A percentile compares a stretch with the other conserved stretches of the same genome.
Evolutionary conservation across 2,888 invertebrate genomes (phyloP).

Genomic region (Acanthoscelides obtectus): DNA sequence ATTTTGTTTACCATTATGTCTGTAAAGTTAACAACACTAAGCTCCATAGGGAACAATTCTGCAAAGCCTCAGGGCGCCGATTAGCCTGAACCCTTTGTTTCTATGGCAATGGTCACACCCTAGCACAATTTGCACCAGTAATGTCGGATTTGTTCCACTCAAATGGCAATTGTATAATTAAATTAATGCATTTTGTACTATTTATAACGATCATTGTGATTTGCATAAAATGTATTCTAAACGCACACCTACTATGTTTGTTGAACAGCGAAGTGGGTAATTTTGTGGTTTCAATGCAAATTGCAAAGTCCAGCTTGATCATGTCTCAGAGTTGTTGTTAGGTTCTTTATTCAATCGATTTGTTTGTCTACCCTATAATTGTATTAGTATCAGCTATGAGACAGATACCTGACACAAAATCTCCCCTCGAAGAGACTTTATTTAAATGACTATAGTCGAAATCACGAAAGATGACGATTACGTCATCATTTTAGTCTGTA

Average conservation of each 20-base stretch:
- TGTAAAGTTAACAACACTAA: not conserved
- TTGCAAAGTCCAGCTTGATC: not conserved
- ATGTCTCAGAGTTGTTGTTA: too few relatives aligned
- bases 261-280: not conserved
- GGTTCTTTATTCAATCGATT: too few relatives aligned
- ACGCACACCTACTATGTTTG: not conserved
- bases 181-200: not conserved
- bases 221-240: not conserved
- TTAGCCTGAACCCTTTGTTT: not conserved
- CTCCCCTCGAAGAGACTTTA: too few relatives aligned
- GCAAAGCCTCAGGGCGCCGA: not conserved
- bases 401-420: too few relatives aligned
- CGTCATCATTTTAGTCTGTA: too few relatives aligned
- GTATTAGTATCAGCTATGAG: too few relatives aligned
- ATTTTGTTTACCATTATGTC: not conserved
- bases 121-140: not conserved
- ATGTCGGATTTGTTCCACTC: not conserved
- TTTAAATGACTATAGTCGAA: too few relatives aligned
- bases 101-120: not conserved
- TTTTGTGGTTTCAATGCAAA: not conserved
- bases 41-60: not conserved
- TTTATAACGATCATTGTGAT: not conserved
- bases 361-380: too few relatives aligned
- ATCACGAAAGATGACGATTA: too few relatives aligned
- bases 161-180: not conserved